These are phyloP conservation scores for Catharus minimus DNA, from an alignment of 2,113 vertebrate genomes.

Conservation along the genomic window DNA sequence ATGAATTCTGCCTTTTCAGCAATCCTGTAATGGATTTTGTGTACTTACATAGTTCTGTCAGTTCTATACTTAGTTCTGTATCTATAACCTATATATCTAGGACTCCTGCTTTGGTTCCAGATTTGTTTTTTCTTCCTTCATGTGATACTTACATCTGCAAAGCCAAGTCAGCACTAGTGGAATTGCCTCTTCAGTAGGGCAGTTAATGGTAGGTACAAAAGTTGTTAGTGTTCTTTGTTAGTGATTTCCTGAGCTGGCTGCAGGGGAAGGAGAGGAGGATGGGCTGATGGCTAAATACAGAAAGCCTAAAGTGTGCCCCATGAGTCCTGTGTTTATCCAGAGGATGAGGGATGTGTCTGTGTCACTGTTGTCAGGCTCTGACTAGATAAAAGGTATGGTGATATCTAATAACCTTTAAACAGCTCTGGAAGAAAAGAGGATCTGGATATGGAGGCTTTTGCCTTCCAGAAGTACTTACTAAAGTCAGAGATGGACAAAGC, in stretches of 20 bases:
- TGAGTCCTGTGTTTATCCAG: not conserved
- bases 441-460: not conserved
- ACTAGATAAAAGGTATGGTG: not conserved
- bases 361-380: not conserved
- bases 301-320: not conserved
- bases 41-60: not conserved
- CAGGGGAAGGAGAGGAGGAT: not conserved
- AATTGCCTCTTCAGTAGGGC: not conserved
- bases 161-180: not conserved
- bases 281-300: not conserved
- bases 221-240: not conserved
- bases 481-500: not conserved
- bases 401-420: not conserved
- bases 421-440: not conserved
- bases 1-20: not conserved
- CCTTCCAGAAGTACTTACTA: not conserved
- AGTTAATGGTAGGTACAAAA: not conserved
- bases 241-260: not conserved
- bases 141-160: not conserved
- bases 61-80: not conserved
- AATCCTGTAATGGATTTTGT: not conserved
- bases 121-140: not conserved
- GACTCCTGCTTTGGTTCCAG: not conserved
- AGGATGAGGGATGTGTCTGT: not conserved
- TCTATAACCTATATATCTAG: not conserved